Percentiles rank a stretch among this genome's conserved stretches.
Conservation (phyloP, 2,888 invertebrate genomes). For the Agrochola circellaris region DNA sequence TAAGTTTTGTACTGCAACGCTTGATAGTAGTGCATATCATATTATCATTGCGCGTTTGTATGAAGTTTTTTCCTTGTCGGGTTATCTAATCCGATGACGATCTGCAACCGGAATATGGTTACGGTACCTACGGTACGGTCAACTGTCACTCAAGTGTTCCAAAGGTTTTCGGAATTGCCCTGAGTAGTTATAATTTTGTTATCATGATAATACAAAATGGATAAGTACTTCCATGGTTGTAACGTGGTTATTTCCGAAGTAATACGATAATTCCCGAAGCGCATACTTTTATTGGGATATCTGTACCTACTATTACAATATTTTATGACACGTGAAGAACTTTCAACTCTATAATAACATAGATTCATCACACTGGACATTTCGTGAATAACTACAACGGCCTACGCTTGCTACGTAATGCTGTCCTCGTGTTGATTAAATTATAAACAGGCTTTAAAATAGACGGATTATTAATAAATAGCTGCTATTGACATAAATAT, state of each 20-base stretch:
- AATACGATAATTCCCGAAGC: background rate
- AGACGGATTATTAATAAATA: conserved; percentile 30
- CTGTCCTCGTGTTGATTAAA: conserved; percentile 29
- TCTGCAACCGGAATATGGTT: no score
- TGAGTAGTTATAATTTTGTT: background rate
- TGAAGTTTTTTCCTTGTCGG: background rate
- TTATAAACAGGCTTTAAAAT: conserved; percentile 47
- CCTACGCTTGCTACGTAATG: conserved; percentile 27
- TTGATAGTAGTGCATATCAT: background rate
- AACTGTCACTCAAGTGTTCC: background rate
- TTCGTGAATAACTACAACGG: conserved; percentile 23
- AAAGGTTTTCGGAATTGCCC: background rate
- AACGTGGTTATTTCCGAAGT: background rate
- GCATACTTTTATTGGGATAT: background rate
- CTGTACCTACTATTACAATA: conserved; percentile 33
- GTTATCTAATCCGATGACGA: no score
- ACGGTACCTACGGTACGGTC: no score
- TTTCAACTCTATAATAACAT: conserved; percentile 38
- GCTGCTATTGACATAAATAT: conserved; percentile 34
- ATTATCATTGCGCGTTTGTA: background rate
- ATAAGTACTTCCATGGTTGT: background rate
- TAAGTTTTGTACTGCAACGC: background rate
- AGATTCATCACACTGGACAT: conserved; percentile 23
- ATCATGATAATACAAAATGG: background rate
- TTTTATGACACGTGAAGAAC: conserved; percentile 53